These are phyloP conservation scores for Arctia plantaginis DNA, from an alignment of 2,888 invertebrate genomes.

Conservation along the genomic window DNA sequence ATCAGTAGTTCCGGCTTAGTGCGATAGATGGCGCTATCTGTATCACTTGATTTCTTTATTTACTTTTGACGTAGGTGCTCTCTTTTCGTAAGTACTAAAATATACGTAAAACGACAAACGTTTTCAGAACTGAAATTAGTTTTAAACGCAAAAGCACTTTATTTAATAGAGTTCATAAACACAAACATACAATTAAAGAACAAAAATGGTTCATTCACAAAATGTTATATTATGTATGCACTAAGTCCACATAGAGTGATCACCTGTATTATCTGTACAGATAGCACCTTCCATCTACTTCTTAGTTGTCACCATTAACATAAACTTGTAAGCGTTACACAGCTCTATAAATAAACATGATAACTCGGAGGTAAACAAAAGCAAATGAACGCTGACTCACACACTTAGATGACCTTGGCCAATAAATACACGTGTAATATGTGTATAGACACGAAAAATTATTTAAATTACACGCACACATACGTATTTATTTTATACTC, in stretches of 20 bases:
- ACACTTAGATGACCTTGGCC: slow-evolving; percentile 13
- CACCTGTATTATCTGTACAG: neutral
- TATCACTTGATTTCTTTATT: neutral
- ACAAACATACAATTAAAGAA: neutral
- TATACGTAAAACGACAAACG: neutral
- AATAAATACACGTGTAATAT: slow-evolving; percentile 7
- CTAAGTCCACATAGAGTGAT: neutral
- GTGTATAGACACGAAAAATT: slow-evolving; percentile 8
- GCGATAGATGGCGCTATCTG: slow-evolving; percentile 8
- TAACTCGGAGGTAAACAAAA: slow-evolving; percentile 21
- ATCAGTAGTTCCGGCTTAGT: neutral
- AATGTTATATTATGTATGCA: neutral
- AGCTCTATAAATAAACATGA: slow-evolving; percentile 23
- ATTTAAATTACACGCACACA: slow-evolving; percentile 10
- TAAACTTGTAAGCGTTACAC: neutral
- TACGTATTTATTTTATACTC: slow-evolving; percentile 5
- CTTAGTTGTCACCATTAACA: neutral
- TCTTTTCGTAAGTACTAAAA: neutral
- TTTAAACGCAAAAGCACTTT: neutral
- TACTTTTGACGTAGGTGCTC: neutral
- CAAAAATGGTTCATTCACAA: neutral
- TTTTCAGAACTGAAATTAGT: neutral
- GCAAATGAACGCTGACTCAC: slow-evolving; percentile 21
- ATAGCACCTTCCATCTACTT: neutral
- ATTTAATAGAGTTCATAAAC: neutral